Base-by-base conservation (phyloP, 2,888 invertebrate species). In the Stegana nigrithorax region DNA sequence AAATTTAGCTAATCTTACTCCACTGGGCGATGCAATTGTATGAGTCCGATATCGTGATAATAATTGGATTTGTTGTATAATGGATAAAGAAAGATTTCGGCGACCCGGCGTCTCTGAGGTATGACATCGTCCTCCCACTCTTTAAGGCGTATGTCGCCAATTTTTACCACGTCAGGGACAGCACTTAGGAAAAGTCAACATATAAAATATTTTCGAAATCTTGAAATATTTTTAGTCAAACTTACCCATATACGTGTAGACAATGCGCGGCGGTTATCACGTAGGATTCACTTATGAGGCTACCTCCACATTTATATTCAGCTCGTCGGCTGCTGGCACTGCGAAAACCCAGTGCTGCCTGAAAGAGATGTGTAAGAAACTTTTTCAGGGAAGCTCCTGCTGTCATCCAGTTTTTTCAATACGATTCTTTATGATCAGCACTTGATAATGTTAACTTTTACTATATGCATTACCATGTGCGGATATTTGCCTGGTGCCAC, bases 1-100 rank as follows among this genome's bases (percentile, higher is more conserved):
- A n/a, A n/a, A n/a, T n/a, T n/a, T n/a, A n/a, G n/a, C n/a, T n/a
- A n/a, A n/a, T 63, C 69, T 71, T 70, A 81, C 58, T 71, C 68
- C 10, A 80, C 76, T 0, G 72, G 64, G 1, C 63, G 63, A 21
- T 69, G 64, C 1, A 89, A 74, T 64, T 86, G 75, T 4, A 90
- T 65, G 5, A 90, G 75, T 4, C 89, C 90, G 63, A 90, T 89
- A 66, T 90, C 90, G 66, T 89, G 84, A 76, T 90, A 89, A 72
- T 87, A 86, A 26, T 80, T 72, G 1, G 86, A 84, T n/a, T 83
- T 78, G 44, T 80, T 82, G 66, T 89, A 89, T 4, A 84, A 71
- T 1, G 88, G 88, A 80, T 89, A 87, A 2, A 80, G 64, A 25
- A 84, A 81, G 27, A 86, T 81, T 59, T 82, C 68, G 1, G 69